Percentiles rank a stretch among this genome's conserved stretches.
Conservation (phyloP, 1,140 invertebrate genomes). For the Drosophila grimshawi region DNA sequence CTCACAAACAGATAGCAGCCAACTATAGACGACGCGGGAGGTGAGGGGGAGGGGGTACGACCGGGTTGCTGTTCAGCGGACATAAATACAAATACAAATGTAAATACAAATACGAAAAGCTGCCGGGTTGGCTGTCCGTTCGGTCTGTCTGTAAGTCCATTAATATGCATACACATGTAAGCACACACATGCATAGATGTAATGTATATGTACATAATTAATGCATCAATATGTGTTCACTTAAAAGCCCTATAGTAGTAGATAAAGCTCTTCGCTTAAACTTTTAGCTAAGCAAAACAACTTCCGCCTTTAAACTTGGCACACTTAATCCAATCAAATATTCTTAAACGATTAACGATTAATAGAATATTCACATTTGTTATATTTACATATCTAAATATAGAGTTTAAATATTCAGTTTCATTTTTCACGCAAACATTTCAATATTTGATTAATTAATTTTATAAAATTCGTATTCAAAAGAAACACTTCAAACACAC, state of each 20-base stretch:
- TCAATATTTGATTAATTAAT: too few species aligned
- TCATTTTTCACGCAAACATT: too few species aligned
- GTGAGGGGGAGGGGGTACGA: background rate
- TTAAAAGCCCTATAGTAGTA: slow-evolving; percentile 30
- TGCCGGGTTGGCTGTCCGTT: slow-evolving; percentile 50
- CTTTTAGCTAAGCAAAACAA: slow-evolving; percentile 10
- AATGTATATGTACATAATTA: background rate
- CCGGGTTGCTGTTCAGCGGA: background rate
- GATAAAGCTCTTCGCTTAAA: slow-evolving; percentile 27
- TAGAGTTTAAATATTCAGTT: too few species aligned
- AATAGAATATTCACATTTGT: slow-evolving; percentile 1
- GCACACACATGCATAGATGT: background rate
- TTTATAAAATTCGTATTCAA: too few species aligned
- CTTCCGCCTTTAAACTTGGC: slow-evolving; percentile 44
- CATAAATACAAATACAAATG: slow-evolving; percentile 22
- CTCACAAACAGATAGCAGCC: slow-evolving; percentile 23
- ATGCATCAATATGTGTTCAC: background rate
- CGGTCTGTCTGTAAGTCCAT: slow-evolving; percentile 22
- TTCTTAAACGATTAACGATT: slow-evolving; percentile 8
- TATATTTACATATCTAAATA: background rate
- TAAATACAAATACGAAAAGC: slow-evolving; percentile 30
- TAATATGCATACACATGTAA: slow-evolving; percentile 27
- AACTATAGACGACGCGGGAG: background rate
- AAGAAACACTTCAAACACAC: too few species aligned
- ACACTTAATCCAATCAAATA: slow-evolving; percentile 17